A percentile compares a stretch with the other conserved stretches of the same genome.
These are phyloP conservation scores for Stenurella melanura DNA, from an alignment of 2,888 invertebrate species.

Conservation along the genomic window DNA sequence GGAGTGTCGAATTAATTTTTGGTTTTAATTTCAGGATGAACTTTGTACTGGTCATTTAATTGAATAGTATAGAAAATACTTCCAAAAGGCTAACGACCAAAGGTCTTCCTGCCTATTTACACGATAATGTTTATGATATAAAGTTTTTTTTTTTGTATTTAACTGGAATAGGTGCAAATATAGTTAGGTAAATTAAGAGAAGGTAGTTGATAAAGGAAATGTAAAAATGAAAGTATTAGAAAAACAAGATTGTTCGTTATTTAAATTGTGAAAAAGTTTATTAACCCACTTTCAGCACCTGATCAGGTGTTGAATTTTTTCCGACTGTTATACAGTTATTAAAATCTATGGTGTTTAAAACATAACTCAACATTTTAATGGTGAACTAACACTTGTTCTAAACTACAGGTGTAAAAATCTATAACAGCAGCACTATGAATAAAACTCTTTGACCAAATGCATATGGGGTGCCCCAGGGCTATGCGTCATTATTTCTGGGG, in stretches of 20 bases:
- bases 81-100: slow-evolving; percentile 31
- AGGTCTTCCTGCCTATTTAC: slow-evolving; percentile 29
- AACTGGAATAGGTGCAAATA: background rate
- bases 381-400: no score
- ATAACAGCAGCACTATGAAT: no score
- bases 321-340: background rate
- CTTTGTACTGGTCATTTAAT: slow-evolving; percentile 21
- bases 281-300: background rate
- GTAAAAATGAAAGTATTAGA: slow-evolving; percentile 4
- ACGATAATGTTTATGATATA: background rate
- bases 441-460: no score
- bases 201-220: slow-evolving; percentile 1
- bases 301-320: background rate
- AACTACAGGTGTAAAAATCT: no score
- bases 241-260: slow-evolving; percentile 3
- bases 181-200: slow-evolving; percentile 1
- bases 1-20: slow-evolving; percentile 45
- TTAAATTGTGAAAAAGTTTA: background rate
- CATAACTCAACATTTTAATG: background rate
- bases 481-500: no score
- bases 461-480: no score
- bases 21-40: slow-evolving; percentile 41
- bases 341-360: background rate
- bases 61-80: slow-evolving; percentile 28
- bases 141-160: background rate